Conservation (phyloP, 1,140 invertebrate genomes). For the Bombus confusus region DNA sequence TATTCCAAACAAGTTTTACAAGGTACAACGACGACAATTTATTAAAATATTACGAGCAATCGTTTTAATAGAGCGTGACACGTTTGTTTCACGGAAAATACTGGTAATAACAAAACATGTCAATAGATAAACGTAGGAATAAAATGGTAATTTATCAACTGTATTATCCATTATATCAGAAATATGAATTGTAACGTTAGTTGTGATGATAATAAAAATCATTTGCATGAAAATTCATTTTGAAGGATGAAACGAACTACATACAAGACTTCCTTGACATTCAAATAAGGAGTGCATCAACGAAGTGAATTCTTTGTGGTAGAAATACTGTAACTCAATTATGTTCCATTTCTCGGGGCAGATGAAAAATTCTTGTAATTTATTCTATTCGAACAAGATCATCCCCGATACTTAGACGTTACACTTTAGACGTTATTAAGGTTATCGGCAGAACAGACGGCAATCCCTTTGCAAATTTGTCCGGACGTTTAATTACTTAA, state of each 20-base stretch:
- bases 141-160: neutral
- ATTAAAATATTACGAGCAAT: too few relatives aligned
- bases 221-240: neutral
- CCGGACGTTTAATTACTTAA: slow-evolving; percentile 70
- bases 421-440: slow-evolving; percentile 29
- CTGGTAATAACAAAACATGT: too few relatives aligned
- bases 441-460: slow-evolving; percentile 34
- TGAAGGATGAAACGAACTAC: neutral
- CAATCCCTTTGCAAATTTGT: slow-evolving; percentile 55
- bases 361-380: slow-evolving; percentile 30
- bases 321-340: neutral
- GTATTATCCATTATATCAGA: neutral
- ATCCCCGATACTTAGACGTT: slow-evolving; percentile 35
- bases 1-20: too few relatives aligned
- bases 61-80: too few relatives aligned
- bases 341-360: neutral
- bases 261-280: neutral
- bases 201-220: too few relatives aligned
- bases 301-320: neutral
- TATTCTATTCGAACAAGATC: slow-evolving; percentile 46
- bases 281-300: slow-evolving; percentile 5
- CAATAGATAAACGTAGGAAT: too few relatives aligned
- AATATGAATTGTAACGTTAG: too few relatives aligned
- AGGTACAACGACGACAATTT: too few relatives aligned
- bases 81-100: too few relatives aligned